A percentile compares a stretch with the other conserved stretches of the same genome.
phyloP scores from a whole-genome alignment of 2,113 vertebrate species.

The Salminus brasiliensis region DNA sequence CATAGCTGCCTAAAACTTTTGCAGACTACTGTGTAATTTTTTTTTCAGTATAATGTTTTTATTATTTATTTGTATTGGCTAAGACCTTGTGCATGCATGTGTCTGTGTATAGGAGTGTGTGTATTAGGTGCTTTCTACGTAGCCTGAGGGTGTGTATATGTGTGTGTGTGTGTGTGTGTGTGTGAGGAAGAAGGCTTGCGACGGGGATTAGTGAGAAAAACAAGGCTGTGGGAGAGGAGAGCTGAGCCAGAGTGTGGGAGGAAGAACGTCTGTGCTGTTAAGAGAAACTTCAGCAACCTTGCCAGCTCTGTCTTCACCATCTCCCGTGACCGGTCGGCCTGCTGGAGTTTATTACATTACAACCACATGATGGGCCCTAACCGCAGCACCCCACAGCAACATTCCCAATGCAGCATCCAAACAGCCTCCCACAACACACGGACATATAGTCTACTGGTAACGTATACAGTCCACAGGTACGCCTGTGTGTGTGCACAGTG shows the following conservation, averaged over 20 bases:
- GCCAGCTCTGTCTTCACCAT: neutral
- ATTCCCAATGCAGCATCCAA: neutral
- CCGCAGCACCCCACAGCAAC: neutral
- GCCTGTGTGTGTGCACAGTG: no score
- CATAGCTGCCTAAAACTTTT: no score
- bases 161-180: constrained; percentile 25
- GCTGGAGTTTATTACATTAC: neutral
- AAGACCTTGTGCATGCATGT: neutral
- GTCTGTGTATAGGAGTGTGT: neutral
- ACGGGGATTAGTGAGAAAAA: constrained; percentile 37
- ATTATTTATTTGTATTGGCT: no score
- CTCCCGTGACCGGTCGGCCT: neutral
- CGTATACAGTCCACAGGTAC: no score
- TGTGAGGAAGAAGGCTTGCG: neutral
- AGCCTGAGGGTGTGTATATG: neutral
- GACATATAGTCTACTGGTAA: neutral
- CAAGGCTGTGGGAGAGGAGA: constrained; percentile 46
- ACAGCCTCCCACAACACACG: neutral
- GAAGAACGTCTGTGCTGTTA: constrained; percentile 55
- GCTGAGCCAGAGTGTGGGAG: constrained; percentile 48
- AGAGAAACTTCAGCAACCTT: constrained; percentile 12
- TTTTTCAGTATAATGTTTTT: no score
- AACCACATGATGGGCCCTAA: neutral
- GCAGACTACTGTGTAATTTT: no score
- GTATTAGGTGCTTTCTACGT: neutral